Evolutionary conservation across 1,140 invertebrate species (phyloP).

Genomic region (Medauroidea extradentata): DNA sequence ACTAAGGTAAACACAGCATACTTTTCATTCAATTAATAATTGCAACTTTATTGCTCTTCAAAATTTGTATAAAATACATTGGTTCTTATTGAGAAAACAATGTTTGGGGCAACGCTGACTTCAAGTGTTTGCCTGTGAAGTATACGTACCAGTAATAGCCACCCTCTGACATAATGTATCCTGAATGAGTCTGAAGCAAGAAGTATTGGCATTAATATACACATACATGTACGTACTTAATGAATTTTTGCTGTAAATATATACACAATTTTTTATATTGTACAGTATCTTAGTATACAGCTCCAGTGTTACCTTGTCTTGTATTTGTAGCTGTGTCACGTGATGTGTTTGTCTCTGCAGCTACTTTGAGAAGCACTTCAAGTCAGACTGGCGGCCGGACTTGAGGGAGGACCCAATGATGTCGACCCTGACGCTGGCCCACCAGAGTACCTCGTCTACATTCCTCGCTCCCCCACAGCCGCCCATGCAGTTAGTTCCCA

Average conservation of each 20-base stretch:
- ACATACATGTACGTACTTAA: not conserved
- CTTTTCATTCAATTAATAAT: too few relatives aligned
- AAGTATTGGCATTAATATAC: not conserved
- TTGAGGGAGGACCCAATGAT: conserved; percentile 40
- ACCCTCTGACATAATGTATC: not conserved
- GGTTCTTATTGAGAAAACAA: too few relatives aligned
- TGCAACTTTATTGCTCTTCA: too few relatives aligned
- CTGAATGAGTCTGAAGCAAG: not conserved
- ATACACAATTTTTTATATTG: not conserved
- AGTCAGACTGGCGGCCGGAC: conserved; percentile 49
- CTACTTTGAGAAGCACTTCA: conserved; percentile 52
- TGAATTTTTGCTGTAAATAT: not conserved
- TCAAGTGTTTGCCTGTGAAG: too few relatives aligned
- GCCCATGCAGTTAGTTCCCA: conserved; percentile 39
- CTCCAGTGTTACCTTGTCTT: not conserved
- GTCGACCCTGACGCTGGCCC: conserved; percentile 44
- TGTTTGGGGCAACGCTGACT: too few relatives aligned
- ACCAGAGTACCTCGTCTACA: conserved; percentile 53
- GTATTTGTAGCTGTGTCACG: not conserved
- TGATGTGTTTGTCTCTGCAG: conserved; percentile 34
- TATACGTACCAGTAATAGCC: too few relatives aligned
- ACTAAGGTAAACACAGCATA: too few relatives aligned
- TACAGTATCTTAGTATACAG: not conserved
- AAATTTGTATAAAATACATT: too few relatives aligned
- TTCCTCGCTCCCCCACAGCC: conserved; percentile 67